Conservation (phyloP, 2,888 invertebrate genomes). For the Dynastes maya region DNA sequence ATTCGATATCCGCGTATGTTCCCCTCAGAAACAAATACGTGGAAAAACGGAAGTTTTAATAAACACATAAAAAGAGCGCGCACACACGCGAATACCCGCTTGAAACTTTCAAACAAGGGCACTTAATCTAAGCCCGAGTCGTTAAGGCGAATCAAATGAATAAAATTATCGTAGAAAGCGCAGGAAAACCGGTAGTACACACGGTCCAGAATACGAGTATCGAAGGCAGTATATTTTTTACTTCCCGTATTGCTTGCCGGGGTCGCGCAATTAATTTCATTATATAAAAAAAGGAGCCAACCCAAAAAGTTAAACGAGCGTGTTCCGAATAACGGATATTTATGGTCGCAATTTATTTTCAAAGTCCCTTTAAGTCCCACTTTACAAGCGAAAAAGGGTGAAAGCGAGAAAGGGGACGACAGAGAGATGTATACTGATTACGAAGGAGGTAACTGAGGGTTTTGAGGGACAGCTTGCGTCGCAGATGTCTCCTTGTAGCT, state of each 20-base stretch:
- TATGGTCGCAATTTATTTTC: slow-evolving; percentile 32
- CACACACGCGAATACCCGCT: slow-evolving; percentile 27
- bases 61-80: slow-evolving; percentile 35
- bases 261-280: slow-evolving; percentile 41
- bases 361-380: slow-evolving; percentile 26
- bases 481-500: slow-evolving; percentile 26
- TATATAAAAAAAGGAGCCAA: slow-evolving; percentile 28
- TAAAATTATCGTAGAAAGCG: slow-evolving; percentile 38
- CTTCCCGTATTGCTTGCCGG: slow-evolving; percentile 18
- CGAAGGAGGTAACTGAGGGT: background rate
- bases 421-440: background rate
- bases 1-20: background rate
- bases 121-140: slow-evolving; percentile 36
- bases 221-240: slow-evolving; percentile 38
- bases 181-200: slow-evolving; percentile 34
- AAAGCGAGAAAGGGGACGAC: background rate
- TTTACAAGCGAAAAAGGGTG: slow-evolving; percentile 1
- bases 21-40: background rate
- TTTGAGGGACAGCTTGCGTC: slow-evolving; percentile 25
- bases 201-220: slow-evolving; percentile 17
- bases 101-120: slow-evolving; percentile 36
- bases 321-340: slow-evolving; percentile 33
- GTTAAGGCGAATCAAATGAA: slow-evolving; percentile 41
- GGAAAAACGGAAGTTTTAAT: slow-evolving; percentile 35
- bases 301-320: slow-evolving; percentile 41